Evolutionary conservation across 2,797 vertebrate genomes (phyloP).

Genomic region (Chelon auratus): DNA sequence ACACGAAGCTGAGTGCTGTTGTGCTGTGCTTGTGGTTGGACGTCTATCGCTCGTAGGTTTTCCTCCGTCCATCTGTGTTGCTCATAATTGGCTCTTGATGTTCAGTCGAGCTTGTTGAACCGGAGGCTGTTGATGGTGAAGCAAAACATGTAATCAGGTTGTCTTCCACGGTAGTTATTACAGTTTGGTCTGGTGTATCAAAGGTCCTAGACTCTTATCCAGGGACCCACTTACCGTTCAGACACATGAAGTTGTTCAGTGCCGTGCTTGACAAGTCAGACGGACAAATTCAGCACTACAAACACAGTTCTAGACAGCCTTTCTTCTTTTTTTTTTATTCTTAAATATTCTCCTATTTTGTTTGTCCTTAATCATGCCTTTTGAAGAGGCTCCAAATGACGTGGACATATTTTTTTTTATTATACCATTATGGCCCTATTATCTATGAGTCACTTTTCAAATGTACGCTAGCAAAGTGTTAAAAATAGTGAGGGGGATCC

Average conservation of each 20-base stretch:
- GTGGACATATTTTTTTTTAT: background rate
- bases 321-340: background rate
- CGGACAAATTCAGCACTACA: background rate
- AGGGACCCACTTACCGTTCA: background rate
- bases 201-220: background rate
- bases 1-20: background rate
- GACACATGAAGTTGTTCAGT: background rate
- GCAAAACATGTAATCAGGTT: background rate
- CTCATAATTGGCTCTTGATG: constrained; percentile 8
- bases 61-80: background rate
- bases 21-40: background rate
- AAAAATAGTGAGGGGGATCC: constrained; percentile 4
- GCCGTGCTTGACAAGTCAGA: background rate
- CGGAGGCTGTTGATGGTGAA: background rate
- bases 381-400: background rate
- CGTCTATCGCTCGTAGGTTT: background rate
- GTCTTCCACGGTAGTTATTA: background rate
- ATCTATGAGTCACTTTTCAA: background rate
- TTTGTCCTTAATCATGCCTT: background rate
- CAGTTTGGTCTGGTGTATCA: background rate
- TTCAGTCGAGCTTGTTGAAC: background rate
- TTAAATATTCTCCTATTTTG: background rate
- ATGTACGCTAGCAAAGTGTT: background rate
- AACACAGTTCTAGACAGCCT: background rate
- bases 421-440: background rate